Conservation (phyloP, 2,113 vertebrate genomes). For the Microtus ochrogaster region DNA sequence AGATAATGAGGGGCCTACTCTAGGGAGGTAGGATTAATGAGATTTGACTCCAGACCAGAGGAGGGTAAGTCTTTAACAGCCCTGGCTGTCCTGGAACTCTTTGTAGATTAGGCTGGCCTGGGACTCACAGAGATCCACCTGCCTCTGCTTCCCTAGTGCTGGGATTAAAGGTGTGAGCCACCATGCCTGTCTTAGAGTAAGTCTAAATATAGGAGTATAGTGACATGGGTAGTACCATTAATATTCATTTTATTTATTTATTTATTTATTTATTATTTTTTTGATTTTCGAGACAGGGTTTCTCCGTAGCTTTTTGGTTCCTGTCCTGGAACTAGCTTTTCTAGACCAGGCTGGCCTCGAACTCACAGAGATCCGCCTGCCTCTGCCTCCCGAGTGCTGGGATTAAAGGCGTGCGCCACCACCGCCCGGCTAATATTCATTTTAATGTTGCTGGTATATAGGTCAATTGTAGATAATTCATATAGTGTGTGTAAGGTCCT, state of each 20-base stretch:
- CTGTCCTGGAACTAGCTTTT: too few species aligned
- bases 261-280: too few species aligned
- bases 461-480: neutral
- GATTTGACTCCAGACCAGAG: conserved; percentile 17
- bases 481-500: neutral
- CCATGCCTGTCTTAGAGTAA: neutral
- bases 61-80: neutral
- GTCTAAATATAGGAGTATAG: neutral
- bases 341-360: too few species aligned
- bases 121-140: neutral
- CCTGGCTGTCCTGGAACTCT: neutral
- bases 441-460: neutral
- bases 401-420: too few species aligned
- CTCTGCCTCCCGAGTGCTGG: too few species aligned
- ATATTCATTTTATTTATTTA: conserved; percentile 28
- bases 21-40: conserved; percentile 1
- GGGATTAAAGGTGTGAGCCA: neutral
- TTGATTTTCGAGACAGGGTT: too few species aligned
- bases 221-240: neutral
- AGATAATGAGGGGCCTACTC: neutral
- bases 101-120: neutral
- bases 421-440: conserved; percentile 42
- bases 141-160: neutral
- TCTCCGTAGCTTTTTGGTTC: too few species aligned
- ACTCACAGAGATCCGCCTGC: too few species aligned